These are phyloP conservation scores for Ophioderma brevispina DNA, from an alignment of 35 echinoderm and acorn worm species.

Conservation along the genomic window DNA sequence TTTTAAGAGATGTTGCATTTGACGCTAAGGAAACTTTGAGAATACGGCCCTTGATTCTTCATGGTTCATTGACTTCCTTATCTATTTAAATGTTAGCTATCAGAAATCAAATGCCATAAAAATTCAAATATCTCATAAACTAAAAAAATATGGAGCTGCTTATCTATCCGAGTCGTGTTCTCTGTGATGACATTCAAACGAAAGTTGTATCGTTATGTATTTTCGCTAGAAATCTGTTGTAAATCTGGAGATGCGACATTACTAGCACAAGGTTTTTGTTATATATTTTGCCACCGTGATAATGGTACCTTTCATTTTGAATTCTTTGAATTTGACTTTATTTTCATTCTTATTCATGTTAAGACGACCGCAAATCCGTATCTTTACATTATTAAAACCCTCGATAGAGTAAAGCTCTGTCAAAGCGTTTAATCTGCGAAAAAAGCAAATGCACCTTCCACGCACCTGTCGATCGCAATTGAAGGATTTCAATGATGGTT, in stretches of 20 bases:
- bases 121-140: no score
- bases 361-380: conserved; percentile 85
- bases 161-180: conserved; percentile 1
- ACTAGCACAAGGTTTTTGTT: neutral
- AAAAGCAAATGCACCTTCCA: no score
- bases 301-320: neutral
- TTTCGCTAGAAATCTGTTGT: neutral
- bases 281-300: neutral
- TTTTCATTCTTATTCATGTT: conserved; percentile 48
- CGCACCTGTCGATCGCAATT: no score
- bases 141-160: no score
- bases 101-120: no score
- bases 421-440: no score
- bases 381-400: conserved; percentile 72
- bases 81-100: no score
- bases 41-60: no score
- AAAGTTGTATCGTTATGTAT: conserved; percentile 5
- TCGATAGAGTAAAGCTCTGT: conserved; percentile 27
- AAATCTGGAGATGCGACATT: neutral
- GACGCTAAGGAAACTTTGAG: no score
- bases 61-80: no score
- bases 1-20: no score
- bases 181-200: neutral
- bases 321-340: neutral
- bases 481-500: no score